A percentile compares a stretch with the other conserved stretches of the same genome.
Evolutionary conservation across 2,113 vertebrate genomes (phyloP).

Genomic region (Colistium nudipinnis): DNA sequence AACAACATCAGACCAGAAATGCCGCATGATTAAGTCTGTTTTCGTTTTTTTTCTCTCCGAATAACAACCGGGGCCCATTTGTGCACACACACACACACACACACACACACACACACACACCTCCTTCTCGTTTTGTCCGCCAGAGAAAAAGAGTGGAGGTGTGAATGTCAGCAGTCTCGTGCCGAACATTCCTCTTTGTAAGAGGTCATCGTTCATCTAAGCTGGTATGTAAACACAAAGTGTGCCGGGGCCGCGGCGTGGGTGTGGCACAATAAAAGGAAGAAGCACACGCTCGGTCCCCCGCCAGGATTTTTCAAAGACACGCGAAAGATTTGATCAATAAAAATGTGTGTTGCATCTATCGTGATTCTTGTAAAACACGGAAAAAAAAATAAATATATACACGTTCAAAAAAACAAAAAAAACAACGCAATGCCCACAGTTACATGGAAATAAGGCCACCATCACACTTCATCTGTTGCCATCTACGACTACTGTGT

Average conservation of each 20-base stretch:
- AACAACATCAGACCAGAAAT: slow-evolving; percentile 44
- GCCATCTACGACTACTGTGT: slow-evolving; percentile 32
- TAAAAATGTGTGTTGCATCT: neutral
- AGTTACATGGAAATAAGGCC: neutral
- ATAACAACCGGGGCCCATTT: slow-evolving; percentile 9
- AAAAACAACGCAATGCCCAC: slow-evolving; percentile 15
- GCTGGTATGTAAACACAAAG: slow-evolving; percentile 74
- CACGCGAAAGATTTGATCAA: neutral
- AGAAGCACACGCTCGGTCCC: slow-evolving; percentile 38
- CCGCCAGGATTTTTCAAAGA: slow-evolving; percentile 18
- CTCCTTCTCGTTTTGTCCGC: slow-evolving; percentile 12
- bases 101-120: neutral
- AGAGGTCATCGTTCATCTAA: slow-evolving; percentile 65
- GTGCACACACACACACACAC: neutral
- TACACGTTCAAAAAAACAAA: neutral
- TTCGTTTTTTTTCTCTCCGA: slow-evolving; percentile 39
- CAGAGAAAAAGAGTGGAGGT: slow-evolving; percentile 31
- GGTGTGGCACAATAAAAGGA: slow-evolving; percentile 56
- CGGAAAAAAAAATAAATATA: neutral
- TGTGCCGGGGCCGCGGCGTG: slow-evolving; percentile 50
- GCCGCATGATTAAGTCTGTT: slow-evolving; percentile 19
- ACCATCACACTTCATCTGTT: slow-evolving; percentile 36
- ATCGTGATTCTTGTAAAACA: neutral
- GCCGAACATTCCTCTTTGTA: slow-evolving; percentile 61
- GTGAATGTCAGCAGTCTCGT: slow-evolving; percentile 53